Evolutionary conservation across 2,113 vertebrate species (phyloP).

Genomic region (Corythoichthys intestinalis): DNA sequence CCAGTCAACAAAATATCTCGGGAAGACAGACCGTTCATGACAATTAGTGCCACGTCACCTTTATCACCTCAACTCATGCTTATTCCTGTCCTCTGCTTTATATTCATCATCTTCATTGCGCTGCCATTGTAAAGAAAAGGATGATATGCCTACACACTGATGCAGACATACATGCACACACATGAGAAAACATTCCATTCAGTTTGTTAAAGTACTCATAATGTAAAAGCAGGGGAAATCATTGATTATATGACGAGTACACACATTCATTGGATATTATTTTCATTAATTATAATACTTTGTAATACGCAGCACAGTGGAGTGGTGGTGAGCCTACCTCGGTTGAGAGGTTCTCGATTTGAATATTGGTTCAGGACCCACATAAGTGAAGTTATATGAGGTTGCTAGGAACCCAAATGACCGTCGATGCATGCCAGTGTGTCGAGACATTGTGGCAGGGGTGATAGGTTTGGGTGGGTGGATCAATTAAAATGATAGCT

Average conservation of each 20-base stretch:
- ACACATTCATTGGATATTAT: background rate
- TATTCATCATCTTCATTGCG: background rate
- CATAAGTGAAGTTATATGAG: background rate
- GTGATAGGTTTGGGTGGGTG: background rate
- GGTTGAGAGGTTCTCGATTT: background rate
- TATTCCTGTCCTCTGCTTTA: background rate
- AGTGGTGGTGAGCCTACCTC: background rate
- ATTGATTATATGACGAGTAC: background rate
- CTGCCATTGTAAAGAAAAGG: background rate
- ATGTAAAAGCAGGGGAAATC: background rate
- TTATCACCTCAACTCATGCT: background rate
- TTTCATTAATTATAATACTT: background rate
- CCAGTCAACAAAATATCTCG: background rate
- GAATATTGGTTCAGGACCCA: background rate
- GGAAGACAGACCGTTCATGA: background rate
- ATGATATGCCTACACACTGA: background rate
- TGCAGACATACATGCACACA: background rate
- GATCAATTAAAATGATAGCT: background rate
- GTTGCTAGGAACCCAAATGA: background rate
- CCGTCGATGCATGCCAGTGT: background rate
- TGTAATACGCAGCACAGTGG: background rate
- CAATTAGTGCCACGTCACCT: background rate
- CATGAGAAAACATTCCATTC: background rate
- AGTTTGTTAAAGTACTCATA: background rate
- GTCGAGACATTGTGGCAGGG: background rate